Conservation (phyloP, 1,140 invertebrate genomes). For the Tribolium castaneum region DNA sequence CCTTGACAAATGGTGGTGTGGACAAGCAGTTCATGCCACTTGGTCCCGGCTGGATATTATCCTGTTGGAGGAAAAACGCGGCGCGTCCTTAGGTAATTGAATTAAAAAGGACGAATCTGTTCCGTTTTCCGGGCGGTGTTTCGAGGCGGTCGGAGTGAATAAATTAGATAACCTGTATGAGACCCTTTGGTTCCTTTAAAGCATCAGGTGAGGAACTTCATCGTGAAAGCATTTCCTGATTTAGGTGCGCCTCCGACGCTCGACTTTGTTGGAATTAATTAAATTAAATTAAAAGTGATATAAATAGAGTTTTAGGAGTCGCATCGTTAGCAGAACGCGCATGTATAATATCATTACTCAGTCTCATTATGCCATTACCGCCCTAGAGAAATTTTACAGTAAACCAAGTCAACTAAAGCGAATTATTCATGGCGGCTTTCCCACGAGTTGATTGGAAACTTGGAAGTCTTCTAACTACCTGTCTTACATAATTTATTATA, state of each 20-base stretch:
- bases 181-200: constrained; percentile 17
- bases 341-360: constrained; percentile 41
- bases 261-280: constrained; percentile 29
- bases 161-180: constrained; percentile 11
- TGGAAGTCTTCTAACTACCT: constrained; percentile 42
- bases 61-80: neutral
- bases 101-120: neutral
- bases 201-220: neutral
- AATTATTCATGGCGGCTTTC: constrained; percentile 43
- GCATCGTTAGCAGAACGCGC: constrained; percentile 20
- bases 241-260: neutral
- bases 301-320: constrained; percentile 33
- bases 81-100: neutral
- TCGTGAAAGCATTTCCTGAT: constrained; percentile 33
- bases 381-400: constrained; percentile 41
- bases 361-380: constrained; percentile 40
- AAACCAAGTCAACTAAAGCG: constrained; percentile 39
- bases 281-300: constrained; percentile 36
- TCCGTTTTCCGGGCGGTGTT: neutral
- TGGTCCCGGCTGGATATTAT: neutral
- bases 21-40: constrained; percentile 10
- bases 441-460: constrained; percentile 42
- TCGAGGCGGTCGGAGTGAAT: neutral
- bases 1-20: constrained; percentile 36
- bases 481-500: constrained; percentile 44